Conservation (phyloP, 2,797 vertebrate genomes). For the Phrynocephalus forsythii region DNA sequence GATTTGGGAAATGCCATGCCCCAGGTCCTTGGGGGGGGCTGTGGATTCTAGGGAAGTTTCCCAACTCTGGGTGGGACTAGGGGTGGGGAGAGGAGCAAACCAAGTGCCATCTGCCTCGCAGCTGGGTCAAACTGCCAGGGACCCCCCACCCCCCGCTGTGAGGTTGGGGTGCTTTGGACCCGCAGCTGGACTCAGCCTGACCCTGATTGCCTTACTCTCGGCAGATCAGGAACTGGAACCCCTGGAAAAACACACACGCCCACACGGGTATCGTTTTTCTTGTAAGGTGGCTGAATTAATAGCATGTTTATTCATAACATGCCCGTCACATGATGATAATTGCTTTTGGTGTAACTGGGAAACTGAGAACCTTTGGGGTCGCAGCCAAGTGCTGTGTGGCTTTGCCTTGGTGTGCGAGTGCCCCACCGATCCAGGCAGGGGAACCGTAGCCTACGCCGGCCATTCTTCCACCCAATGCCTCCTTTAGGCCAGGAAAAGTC, state of each 20-base stretch:
- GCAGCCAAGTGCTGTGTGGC: not conserved
- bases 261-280: constrained; percentile 1
- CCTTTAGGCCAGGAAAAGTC: not conserved
- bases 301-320: constrained; percentile 1
- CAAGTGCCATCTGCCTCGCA: no score
- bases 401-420: not conserved
- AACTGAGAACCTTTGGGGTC: not conserved
- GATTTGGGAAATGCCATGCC: no score
- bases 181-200: not conserved
- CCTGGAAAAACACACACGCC: not conserved
- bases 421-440: not conserved
- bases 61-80: not conserved
- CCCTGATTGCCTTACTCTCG: not conserved
- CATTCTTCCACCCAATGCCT: not conserved
- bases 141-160: no score
- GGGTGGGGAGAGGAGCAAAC: not conserved
- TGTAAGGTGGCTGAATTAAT: constrained; percentile 15
- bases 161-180: not conserved
- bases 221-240: not conserved
- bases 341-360: not conserved
- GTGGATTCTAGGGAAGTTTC: no score
- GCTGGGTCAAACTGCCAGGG: not conserved
- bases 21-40: no score
- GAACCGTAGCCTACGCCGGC: not conserved
- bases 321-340: not conserved